These are phyloP conservation scores for Adela reaumurella DNA, from an alignment of 2,888 invertebrate genomes.

Conservation along the genomic window DNA sequence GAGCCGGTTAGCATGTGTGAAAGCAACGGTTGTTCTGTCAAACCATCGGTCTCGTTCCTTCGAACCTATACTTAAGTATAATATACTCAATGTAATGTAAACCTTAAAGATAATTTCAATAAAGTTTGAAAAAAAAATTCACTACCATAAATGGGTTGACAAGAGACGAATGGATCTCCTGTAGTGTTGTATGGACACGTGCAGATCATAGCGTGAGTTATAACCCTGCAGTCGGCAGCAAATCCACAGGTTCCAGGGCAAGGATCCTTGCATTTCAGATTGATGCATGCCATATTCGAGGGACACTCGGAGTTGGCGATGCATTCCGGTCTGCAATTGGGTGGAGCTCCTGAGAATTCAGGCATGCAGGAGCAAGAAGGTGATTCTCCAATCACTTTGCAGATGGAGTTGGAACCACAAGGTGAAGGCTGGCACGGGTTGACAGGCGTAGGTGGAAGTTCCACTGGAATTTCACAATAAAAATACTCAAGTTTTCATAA, in stretches of 20 bases:
- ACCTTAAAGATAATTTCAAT: too few relatives aligned
- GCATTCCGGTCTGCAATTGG: conserved; percentile 66
- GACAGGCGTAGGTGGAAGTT: conserved; percentile 32
- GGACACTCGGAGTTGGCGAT: conserved; percentile 65
- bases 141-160: conserved; percentile 36
- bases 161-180: conserved; percentile 62
- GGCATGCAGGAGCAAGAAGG: conserved; percentile 65
- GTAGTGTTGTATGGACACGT: conserved; percentile 60
- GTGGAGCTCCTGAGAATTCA: conserved; percentile 60
- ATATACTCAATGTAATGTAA: too few relatives aligned
- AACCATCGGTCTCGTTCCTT: too few relatives aligned
- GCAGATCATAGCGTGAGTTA: conserved; percentile 68
- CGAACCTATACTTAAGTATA: too few relatives aligned
- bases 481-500: too few relatives aligned
- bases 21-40: too few relatives aligned
- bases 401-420: conserved; percentile 64
- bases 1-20: too few relatives aligned
- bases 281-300: conserved; percentile 61
- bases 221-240: conserved; percentile 69
- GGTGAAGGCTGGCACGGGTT: conserved; percentile 66
- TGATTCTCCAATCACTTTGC: conserved; percentile 59
- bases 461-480: conserved; percentile 22
- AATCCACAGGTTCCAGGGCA: conserved; percentile 66
- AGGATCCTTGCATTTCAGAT: conserved; percentile 67
- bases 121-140: too few relatives aligned